Evolutionary conservation across 2,113 vertebrate genomes (phyloP).

Genomic region (Tichodroma muraria): DNA sequence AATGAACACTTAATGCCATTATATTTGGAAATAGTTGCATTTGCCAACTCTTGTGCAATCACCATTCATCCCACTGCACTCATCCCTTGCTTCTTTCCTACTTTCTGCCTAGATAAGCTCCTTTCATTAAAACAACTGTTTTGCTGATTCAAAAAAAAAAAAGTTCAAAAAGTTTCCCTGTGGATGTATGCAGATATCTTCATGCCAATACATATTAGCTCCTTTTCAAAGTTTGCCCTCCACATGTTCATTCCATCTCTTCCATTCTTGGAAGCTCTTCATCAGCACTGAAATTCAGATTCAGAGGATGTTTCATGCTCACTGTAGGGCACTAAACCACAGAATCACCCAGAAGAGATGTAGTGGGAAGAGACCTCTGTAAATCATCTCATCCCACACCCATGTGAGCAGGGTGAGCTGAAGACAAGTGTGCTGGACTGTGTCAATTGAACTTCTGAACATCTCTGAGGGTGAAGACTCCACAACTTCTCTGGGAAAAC

Average conservation of each 20-base stretch:
- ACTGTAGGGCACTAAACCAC: not conserved
- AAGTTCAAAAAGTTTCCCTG: not conserved
- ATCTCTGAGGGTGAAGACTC: not conserved
- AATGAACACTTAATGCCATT: slow-evolving; percentile 57
- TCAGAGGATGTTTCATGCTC: not conserved
- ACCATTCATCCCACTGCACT: not conserved
- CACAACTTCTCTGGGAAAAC: not conserved
- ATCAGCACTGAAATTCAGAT: not conserved
- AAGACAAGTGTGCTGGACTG: not conserved
- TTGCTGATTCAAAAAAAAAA: not conserved
- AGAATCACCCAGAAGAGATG: not conserved
- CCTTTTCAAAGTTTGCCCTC: not conserved
- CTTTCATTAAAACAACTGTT: not conserved
- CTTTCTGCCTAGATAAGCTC: slow-evolving; percentile 21
- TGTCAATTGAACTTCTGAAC: not conserved
- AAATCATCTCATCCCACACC: not conserved
- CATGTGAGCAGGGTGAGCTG: not conserved
- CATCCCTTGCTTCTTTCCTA: not conserved
- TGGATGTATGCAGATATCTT: not conserved
- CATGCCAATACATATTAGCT: not conserved
- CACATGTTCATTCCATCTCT: not conserved
- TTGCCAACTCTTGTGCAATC: slow-evolving; percentile 43
- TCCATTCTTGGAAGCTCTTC: not conserved
- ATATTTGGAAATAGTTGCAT: slow-evolving; percentile 51
- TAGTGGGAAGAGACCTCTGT: not conserved